These are phyloP conservation scores for Euclidia mi DNA, from an alignment of 2,888 invertebrate genomes.

Conservation along the genomic window DNA sequence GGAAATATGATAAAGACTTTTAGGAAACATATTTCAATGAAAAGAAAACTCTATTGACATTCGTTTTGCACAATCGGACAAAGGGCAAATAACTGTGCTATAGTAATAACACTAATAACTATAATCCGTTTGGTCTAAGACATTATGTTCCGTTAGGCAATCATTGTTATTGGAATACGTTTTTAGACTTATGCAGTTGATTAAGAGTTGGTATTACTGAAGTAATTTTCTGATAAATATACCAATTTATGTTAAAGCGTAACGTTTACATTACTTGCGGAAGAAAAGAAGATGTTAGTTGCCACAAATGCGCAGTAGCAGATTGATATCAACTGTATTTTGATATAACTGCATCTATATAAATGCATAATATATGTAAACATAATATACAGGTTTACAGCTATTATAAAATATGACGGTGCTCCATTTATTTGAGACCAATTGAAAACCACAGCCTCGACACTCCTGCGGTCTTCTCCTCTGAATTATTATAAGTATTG, in stretches of 20 bases:
- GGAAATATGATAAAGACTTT: conserved; percentile 52
- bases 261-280: conserved; percentile 39
- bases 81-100: conserved; percentile 28
- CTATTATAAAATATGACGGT: conserved; percentile 40
- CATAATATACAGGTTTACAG: conserved; percentile 19
- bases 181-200: conserved; percentile 17
- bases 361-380: conserved; percentile 24
- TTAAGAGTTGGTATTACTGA: conserved; percentile 21
- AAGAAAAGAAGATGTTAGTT: conserved; percentile 62
- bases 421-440: conserved; percentile 44
- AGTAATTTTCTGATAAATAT: conserved; percentile 35
- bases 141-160: conserved; percentile 17
- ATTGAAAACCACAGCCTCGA: conserved; percentile 47
- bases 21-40: conserved; percentile 39
- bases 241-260: conserved; percentile 16
- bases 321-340: conserved; percentile 56
- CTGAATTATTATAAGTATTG: conserved; percentile 49
- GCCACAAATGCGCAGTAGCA: conserved; percentile 61
- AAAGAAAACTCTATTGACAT: conserved; percentile 24
- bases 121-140: conserved; percentile 10
- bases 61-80: conserved; percentile 31
- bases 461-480: conserved; percentile 46
- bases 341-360: conserved; percentile 45
- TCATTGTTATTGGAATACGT: conserved; percentile 26
- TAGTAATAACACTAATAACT: conserved; percentile 3